phyloP scores from a whole-genome alignment of 2,113 vertebrate species.

The Lutjanus erythropterus region DNA sequence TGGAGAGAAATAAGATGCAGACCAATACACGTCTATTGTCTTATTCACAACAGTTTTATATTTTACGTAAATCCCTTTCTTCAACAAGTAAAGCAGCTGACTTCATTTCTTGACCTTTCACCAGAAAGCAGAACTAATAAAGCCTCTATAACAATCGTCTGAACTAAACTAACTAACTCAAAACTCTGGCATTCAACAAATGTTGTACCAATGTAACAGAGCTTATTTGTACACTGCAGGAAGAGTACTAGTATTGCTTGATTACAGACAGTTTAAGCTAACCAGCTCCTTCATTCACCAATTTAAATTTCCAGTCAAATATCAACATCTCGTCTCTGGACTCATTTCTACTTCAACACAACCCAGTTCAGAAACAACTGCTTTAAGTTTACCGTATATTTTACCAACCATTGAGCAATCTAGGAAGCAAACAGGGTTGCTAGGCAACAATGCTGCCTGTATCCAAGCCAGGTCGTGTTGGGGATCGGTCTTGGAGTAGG shows the following conservation, averaged over 20 bases:
- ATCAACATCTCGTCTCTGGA: not conserved
- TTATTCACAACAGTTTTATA: not conserved
- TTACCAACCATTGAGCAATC: conserved; percentile 93
- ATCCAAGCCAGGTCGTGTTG: conserved; percentile 87
- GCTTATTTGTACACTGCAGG: not conserved
- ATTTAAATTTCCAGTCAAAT: not conserved
- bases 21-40: not conserved
- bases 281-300: not conserved
- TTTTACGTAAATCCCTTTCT: not conserved
- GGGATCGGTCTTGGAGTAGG: conserved; percentile 74
- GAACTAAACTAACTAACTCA: not conserved
- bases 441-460: conserved; percentile 87
- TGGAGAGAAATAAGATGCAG: conserved; percentile 3
- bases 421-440: conserved; percentile 93
- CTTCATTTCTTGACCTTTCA: not conserved
- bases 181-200: not conserved
- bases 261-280: not conserved
- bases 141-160: too few relatives aligned
- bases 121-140: not conserved
- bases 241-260: not conserved
- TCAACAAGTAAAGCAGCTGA: not conserved
- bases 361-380: not conserved
- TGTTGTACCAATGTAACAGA: not conserved
- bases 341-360: not conserved
- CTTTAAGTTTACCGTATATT: not conserved